Percentiles rank a stretch among this genome's conserved stretches.
Conservation (phyloP, 2,888 invertebrate genomes). For the Phanerotoma sp. region DNA sequence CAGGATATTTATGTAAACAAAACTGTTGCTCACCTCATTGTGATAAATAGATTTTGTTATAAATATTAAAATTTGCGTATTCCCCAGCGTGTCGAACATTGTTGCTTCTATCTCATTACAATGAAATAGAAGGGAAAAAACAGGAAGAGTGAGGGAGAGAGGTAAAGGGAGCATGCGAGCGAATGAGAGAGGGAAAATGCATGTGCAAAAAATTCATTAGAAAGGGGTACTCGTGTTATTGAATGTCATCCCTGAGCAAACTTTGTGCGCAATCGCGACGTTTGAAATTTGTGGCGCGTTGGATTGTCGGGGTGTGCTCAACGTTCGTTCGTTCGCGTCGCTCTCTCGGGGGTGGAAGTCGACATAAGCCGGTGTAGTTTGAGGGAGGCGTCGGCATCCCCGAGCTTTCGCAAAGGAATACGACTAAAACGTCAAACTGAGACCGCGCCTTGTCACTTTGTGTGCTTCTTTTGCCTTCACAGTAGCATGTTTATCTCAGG, state of each 20-base stretch:
- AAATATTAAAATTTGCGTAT: too few species aligned
- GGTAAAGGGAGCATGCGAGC: too few species aligned
- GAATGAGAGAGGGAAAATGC: too few species aligned
- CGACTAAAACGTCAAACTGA: conserved; percentile 19
- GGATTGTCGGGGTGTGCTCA: conserved; percentile 26
- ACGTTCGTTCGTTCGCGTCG: conserved; percentile 39
- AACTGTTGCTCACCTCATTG: too few species aligned
- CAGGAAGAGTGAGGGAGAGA: too few species aligned
- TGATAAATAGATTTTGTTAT: too few species aligned
- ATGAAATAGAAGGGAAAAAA: too few species aligned
- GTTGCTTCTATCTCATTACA: too few species aligned
- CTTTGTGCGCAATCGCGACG: conserved; percentile 39
- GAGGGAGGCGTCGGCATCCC: conserved; percentile 34
- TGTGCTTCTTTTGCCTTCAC: neutral
- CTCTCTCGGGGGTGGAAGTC: conserved; percentile 47
- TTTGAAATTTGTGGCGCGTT: conserved; percentile 53
- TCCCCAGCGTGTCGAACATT: too few species aligned
- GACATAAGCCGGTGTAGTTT: conserved; percentile 34
- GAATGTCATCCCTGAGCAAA: conserved; percentile 11
- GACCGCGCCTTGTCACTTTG: conserved; percentile 21
- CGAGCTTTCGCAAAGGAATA: conserved; percentile 28
- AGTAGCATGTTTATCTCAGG: neutral
- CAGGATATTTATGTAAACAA: too few species aligned
- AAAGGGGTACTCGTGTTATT: neutral
- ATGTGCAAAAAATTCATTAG: neutral